Percentiles rank a stretch among this genome's conserved stretches.
Evolutionary conservation across 2,888 invertebrate genomes (phyloP).

Genomic region (Eristalinus sepulchralis): DNA sequence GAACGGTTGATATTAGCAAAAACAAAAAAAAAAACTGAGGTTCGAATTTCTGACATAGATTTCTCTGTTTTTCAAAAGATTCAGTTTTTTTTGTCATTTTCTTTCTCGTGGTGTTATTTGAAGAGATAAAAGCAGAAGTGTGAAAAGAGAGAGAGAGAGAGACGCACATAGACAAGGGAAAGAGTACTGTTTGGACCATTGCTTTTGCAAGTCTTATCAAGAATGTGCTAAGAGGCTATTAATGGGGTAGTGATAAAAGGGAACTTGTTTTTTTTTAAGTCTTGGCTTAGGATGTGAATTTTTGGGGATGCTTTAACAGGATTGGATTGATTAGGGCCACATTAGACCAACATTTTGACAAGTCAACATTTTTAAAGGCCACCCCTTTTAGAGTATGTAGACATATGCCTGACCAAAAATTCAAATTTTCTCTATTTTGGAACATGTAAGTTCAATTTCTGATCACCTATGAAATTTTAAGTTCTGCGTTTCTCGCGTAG

Average conservation of each 20-base stretch:
- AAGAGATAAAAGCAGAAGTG: background rate
- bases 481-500: too few relatives aligned
- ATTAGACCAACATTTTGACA: too few relatives aligned
- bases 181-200: background rate
- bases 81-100: background rate
- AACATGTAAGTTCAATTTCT: too few relatives aligned
- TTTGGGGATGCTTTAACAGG: too few relatives aligned
- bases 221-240: background rate
- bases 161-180: background rate
- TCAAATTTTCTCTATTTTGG: too few relatives aligned
- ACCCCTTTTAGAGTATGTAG: too few relatives aligned
- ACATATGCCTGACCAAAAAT: too few relatives aligned
- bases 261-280: too few relatives aligned
- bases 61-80: background rate
- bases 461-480: too few relatives aligned
- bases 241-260: background rate
- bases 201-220: background rate
- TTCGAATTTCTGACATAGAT: conserved; percentile 3
- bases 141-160: background rate
- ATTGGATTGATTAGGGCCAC: too few relatives aligned
- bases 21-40: background rate
- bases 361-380: too few relatives aligned
- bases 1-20: conserved; percentile 40
- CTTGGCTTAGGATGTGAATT: too few relatives aligned
- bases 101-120: background rate